A percentile compares a stretch with the other conserved stretches of the same genome.
Evolutionary conservation across 2,888 invertebrate species (phyloP).

Genomic region (Imbricaverruca yamaguchii): DNA sequence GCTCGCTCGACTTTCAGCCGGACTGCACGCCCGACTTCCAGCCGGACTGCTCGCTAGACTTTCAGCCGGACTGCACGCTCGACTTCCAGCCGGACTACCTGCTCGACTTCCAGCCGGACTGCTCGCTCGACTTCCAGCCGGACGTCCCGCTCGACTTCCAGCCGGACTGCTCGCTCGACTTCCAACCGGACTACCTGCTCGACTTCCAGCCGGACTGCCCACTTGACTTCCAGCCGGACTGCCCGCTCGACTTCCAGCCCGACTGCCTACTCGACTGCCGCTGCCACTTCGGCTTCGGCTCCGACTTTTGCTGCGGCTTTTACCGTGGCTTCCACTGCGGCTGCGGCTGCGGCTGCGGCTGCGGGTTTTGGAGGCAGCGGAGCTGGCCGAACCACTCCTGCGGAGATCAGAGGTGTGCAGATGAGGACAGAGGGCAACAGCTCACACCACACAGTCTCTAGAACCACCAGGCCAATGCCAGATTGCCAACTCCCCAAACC

Average conservation of each 20-base stretch:
- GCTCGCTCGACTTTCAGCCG: slow-evolving; percentile 23
- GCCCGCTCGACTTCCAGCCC: background rate
- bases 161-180: background rate
- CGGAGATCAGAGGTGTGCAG: too few relatives aligned
- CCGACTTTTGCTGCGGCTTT: background rate
- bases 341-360: background rate
- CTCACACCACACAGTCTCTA: too few relatives aligned
- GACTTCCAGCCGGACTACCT: slow-evolving; percentile 19
- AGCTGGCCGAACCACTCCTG: background rate
- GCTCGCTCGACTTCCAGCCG: slow-evolving; percentile 26
- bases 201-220: background rate
- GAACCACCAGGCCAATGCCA: too few relatives aligned
- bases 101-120: slow-evolving; percentile 25
- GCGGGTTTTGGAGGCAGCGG: background rate
- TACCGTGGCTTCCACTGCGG: background rate
- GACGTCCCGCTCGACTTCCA: slow-evolving; percentile 24
- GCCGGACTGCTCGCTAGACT: background rate
- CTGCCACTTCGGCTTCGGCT: background rate
- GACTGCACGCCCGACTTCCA: background rate
- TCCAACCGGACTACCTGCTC: background rate
- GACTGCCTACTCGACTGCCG: background rate
- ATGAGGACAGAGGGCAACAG: too few relatives aligned
- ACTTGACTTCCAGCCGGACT: background rate
- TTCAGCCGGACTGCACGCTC: slow-evolving; percentile 6
- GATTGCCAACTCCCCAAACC: too few relatives aligned